Conservation (phyloP, 2,888 invertebrate species). For the Rotaria magnacalcarata region DNA sequence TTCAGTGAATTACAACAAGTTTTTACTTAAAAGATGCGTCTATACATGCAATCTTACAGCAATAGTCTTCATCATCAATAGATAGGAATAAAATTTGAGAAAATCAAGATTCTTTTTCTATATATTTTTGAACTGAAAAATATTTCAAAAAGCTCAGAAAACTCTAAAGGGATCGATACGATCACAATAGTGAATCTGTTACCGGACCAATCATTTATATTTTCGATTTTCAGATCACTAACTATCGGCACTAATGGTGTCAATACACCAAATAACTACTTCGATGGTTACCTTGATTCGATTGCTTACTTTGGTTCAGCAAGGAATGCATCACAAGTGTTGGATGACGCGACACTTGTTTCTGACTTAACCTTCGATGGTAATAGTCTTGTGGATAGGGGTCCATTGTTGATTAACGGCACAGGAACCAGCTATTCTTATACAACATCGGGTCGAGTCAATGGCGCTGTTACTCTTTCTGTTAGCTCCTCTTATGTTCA, state of each 20-base stretch:
- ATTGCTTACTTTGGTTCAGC: neutral
- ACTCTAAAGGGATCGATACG: too few relatives aligned
- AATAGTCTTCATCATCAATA: too few relatives aligned
- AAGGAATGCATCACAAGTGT: neutral
- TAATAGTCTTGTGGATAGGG: neutral
- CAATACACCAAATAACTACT: neutral
- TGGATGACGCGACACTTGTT: neutral
- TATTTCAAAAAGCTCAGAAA: too few relatives aligned
- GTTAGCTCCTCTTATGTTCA: neutral
- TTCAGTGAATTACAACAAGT: too few relatives aligned
- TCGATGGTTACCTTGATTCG: constrained; percentile 2
- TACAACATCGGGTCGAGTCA: neutral
- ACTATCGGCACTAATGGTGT: neutral
- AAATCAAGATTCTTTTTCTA: too few relatives aligned
- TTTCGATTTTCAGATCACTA: neutral
- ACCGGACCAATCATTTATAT: too few relatives aligned
- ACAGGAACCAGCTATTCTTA: neutral
- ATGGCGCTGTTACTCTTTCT: neutral
- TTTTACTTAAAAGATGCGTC: too few relatives aligned
- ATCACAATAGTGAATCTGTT: too few relatives aligned
- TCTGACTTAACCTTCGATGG: neutral
- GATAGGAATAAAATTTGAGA: too few relatives aligned
- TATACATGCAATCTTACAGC: too few relatives aligned
- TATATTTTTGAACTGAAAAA: too few relatives aligned
- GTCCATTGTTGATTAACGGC: neutral